Conservation (phyloP, 2,888 invertebrate genomes). For the Hipparchia semele region DNA sequence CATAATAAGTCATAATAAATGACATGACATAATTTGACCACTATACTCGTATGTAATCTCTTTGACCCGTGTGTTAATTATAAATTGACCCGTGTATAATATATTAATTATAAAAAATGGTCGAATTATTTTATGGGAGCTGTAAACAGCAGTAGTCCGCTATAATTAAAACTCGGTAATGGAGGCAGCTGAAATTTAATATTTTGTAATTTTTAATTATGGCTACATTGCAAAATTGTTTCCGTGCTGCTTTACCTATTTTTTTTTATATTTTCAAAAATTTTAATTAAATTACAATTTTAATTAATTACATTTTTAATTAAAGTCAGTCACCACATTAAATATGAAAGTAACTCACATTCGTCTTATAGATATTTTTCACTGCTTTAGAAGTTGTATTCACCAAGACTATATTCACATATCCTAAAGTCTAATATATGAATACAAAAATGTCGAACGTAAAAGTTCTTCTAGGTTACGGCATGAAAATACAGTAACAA, state of each 20-base stretch:
- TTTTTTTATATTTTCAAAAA: no score
- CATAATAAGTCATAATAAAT: no score
- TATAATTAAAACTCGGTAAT: slow-evolving; percentile 17
- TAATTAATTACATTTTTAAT: no score
- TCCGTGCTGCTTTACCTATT: no score
- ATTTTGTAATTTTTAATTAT: neutral
- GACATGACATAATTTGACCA: no score
- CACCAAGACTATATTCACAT: no score
- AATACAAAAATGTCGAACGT: neutral
- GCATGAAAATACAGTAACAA: neutral
- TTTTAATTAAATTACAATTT: no score
- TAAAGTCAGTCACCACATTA: no score
- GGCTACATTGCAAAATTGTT: no score
- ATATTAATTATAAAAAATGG: slow-evolving; percentile 14
- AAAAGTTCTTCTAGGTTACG: neutral
- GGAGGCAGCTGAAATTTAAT: slow-evolving; percentile 14
- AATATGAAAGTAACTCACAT: no score
- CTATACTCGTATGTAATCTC: neutral
- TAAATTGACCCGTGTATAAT: neutral
- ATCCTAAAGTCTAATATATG: neutral
- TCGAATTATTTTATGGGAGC: slow-evolving; percentile 14
- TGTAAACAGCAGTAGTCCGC: neutral
- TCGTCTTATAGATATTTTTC: no score
- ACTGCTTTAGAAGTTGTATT: no score
- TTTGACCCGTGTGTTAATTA: slow-evolving; percentile 22